Evolutionary conservation across 2,888 invertebrate genomes (phyloP), one percentile per base, ranked within the genome.

Genomic region (Conistra vaccinii): DNA sequence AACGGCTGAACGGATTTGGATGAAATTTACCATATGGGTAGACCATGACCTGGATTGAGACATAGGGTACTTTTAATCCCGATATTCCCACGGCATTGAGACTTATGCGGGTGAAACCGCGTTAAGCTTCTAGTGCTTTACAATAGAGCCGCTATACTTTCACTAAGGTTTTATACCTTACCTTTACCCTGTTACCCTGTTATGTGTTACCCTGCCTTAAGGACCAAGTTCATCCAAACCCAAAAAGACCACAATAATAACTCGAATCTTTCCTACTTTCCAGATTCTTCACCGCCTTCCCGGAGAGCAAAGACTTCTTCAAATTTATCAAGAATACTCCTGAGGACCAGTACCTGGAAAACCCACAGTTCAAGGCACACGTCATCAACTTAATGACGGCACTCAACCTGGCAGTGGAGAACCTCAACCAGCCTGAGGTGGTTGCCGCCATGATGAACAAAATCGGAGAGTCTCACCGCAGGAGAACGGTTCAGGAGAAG

Each of bases 311-410:
- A 85, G 92, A 94, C 3, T 96, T 92, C 91, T 96, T 96, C 90
- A 94, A 88, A 84, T 94, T 95, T 92, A 87, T 96, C 10, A 91
- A 91, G 73, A 93, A 94, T 55, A 81, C 91, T 3, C 91, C 95
- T 0, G 94, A 94, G 68, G 94, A 94, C 20, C 92, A 96, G 57
- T 95, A 93, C 85, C 73, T 89, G 0, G 72, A 86, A n/a, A 96
- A 94, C 85, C 90, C 94, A 2, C 96, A 96, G 87, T 96, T 96
- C 88, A 96, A 95, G 70, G 96, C 96, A 0, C 96, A 96, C 88
- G 95, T 96, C 39, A 94, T 96, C 75, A 96, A 95, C 83, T 89
- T 96, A 69, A 96, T 96, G 95, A 92, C 93, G 3, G 86, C 96
- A 20, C 82, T 96, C 12, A 95, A 95, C 87, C 84, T 92, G 45